phyloP scores from a whole-genome alignment of 2,113 vertebrate genomes.

The Mobula birostris region DNA sequence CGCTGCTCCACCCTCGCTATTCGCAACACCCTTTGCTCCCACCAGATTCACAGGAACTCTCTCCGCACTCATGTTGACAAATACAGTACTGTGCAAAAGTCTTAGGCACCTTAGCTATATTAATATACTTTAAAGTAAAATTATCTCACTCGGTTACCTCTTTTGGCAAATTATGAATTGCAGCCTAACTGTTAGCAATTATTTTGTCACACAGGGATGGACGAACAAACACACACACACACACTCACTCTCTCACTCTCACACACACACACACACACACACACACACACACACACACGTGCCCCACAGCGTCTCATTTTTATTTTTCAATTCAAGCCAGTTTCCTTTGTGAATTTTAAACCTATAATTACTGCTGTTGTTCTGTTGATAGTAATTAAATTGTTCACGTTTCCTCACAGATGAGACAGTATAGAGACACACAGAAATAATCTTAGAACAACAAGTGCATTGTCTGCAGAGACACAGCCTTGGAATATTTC shows the following conservation, averaged over 20 bases:
- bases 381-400: slow-evolving; percentile 10
- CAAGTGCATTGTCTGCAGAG: not conserved
- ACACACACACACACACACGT: no score
- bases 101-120: no score
- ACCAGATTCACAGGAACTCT: no score
- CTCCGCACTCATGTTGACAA: no score
- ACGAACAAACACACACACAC: not conserved
- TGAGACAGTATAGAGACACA: not conserved
- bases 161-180: not conserved
- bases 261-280: no score
- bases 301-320: not conserved
- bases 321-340: not conserved
- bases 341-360: not conserved
- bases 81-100: no score
- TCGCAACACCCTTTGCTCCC: no score
- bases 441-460: not conserved
- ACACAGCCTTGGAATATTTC: not conserved
- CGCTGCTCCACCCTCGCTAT: no score
- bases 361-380: not conserved
- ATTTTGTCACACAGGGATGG: not conserved
- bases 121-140: not conserved
- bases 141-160: not conserved
- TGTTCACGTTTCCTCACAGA: not conserved
- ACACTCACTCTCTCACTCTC: no score
- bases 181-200: not conserved